Percentiles rank a stretch among this genome's conserved stretches.
Conservation (phyloP, 2,113 vertebrate species). For the Podocnemis expansa region DNA sequence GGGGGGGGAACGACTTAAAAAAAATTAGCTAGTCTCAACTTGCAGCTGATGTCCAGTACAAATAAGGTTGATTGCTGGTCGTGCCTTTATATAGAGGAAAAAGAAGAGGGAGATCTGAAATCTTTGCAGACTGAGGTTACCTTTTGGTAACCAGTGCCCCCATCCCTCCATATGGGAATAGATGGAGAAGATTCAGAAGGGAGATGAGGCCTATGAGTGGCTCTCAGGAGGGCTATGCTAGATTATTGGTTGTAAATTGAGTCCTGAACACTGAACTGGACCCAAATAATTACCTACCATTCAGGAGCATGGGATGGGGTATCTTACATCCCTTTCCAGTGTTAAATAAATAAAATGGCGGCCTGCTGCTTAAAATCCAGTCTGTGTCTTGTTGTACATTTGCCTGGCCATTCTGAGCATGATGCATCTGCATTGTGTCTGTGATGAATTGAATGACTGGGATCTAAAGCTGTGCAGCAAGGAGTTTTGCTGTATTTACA, state of each 20-base stretch:
- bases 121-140: not conserved
- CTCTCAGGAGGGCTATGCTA: too few species aligned
- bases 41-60: not conserved
- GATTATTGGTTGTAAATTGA: not conserved
- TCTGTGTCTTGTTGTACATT: not conserved
- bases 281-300: not conserved
- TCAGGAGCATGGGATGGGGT: not conserved
- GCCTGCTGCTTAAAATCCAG: not conserved
- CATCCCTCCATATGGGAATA: too few species aligned
- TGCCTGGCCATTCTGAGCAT: not conserved
- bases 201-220: not conserved
- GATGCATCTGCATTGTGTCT: not conserved
- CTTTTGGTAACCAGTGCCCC: too few species aligned
- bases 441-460: not conserved
- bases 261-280: not conserved
- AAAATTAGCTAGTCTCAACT: not conserved
- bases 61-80: not conserved
- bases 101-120: not conserved
- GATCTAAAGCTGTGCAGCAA: not conserved
- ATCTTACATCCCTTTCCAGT: not conserved
- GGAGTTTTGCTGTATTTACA: not conserved
- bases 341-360: not conserved
- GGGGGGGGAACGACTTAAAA: too few species aligned
- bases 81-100: not conserved
- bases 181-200: too few species aligned